Evolutionary conservation across 92 coral and sea anemone genomes (phyloP), one percentile per base, ranked within the genome.

Genomic region (Epizoanthus scotinus): DNA sequence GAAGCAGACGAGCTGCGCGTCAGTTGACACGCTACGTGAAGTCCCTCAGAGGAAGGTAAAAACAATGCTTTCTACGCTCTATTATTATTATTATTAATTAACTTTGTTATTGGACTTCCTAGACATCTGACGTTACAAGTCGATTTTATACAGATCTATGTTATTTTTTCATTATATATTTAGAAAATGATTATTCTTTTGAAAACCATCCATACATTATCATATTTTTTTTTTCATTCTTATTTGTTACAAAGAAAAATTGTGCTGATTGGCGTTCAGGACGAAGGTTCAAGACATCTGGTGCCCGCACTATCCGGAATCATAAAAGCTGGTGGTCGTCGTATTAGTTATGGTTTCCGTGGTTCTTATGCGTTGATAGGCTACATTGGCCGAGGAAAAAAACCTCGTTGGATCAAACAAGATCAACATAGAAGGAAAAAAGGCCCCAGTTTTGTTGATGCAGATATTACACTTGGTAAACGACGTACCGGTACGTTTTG

Each of bases 331-430:
- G 82, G 71, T 22, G 81, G 63, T 36, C 27, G 70, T 8, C 29
- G 68, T 42, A 70, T 71, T 29, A 60, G 58, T 17, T 55, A 21
- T 20, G 81, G 87, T 19, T 75, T 19, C 80, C 75, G 87, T 13
- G 79, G 87, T 25, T 84, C 87, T 65, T 84, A 28, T 57, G 87
- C 87, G 6, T 34, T 84, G 63, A 74, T 84, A 36, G 82, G 87
- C 21, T 84, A 61, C 34, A 74, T 66, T 6, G 87, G 87, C 44
- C 82, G 68, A 63, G 82, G 78, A 26, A 53, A 54, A 15, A 69
- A 17, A 28, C 87, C 75, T 5, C 21, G 63, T 6, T 84, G 82
- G 82, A 47, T 84, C 36, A 69, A 29, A 25, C 87, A 84, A 67
- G 82, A 19, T 44, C 84, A 67, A 28, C 47, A 53, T 49, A 56